Evolutionary conservation across 2,888 invertebrate genomes (phyloP).

Genomic region (Athrips mouffetella): DNA sequence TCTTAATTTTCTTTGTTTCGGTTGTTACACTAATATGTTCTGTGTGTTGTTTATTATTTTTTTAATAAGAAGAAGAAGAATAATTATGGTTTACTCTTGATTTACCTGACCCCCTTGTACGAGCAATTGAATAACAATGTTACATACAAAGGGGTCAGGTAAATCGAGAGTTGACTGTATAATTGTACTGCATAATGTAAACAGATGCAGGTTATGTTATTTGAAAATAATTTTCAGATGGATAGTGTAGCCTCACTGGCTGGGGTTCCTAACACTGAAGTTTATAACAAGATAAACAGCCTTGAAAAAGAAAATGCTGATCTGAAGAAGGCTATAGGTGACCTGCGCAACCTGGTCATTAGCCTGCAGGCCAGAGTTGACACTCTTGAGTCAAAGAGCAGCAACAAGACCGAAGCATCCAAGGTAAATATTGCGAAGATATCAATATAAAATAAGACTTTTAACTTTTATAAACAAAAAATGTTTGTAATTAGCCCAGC

Average conservation of each 20-base stretch:
- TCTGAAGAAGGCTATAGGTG: slow-evolving; percentile 67
- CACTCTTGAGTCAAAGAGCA: slow-evolving; percentile 47
- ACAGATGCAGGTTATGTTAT: neutral
- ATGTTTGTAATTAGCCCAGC: slow-evolving; percentile 28
- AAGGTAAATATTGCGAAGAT: slow-evolving; percentile 21
- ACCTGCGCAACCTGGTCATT: slow-evolving; percentile 65
- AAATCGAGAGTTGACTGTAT: neutral
- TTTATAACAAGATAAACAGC: slow-evolving; percentile 71
- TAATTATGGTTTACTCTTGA: too few species aligned
- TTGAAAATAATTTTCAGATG: slow-evolving; percentile 74
- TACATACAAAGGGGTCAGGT: too few species aligned
- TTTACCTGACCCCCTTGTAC: too few species aligned
- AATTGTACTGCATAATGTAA: neutral
- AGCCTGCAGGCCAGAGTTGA: slow-evolving; percentile 69
- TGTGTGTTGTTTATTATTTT: too few species aligned
- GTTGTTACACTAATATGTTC: too few species aligned
- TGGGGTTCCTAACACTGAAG: slow-evolving; percentile 75
- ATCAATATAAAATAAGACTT: neutral
- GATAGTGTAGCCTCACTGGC: slow-evolving; percentile 80
- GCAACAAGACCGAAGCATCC: slow-evolving; percentile 38
- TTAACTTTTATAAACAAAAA: too few species aligned
- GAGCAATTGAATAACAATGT: too few species aligned
- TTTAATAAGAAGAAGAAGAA: too few species aligned
- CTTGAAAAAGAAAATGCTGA: slow-evolving; percentile 80
- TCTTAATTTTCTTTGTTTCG: too few species aligned